A percentile compares a stretch with the other conserved stretches of the same genome.
Conservation (phyloP, 2,113 vertebrate species). For the Nyctibius bracteatus region DNA sequence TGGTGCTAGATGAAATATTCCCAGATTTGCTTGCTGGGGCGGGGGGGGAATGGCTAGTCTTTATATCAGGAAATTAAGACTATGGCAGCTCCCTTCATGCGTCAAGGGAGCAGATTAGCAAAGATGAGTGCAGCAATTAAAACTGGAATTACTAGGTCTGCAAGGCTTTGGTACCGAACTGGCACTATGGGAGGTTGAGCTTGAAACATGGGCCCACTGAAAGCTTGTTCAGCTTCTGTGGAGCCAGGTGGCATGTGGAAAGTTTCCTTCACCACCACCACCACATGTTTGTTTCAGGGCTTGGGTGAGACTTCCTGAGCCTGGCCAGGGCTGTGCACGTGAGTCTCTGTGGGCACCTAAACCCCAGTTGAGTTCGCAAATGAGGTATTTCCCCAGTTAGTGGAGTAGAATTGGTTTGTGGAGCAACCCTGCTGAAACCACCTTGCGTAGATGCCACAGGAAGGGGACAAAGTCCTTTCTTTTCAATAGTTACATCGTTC, state of each 20-base stretch:
- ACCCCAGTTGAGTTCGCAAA: background rate
- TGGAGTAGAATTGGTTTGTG: background rate
- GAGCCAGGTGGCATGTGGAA: background rate
- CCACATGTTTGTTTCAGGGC: background rate
- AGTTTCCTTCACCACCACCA: background rate
- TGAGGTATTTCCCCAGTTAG: background rate
- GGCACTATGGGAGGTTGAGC: background rate
- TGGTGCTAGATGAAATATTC: background rate
- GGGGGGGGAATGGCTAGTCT: background rate
- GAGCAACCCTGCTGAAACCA: background rate
- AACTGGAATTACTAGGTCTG: background rate
- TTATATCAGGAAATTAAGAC: background rate
- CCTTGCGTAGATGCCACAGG: background rate
- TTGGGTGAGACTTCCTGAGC: background rate
- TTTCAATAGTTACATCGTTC: background rate
- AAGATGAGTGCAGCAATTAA: background rate
- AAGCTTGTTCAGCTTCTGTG: background rate
- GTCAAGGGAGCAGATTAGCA: background rate
- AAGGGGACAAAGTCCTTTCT: background rate
- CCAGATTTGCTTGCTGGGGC: background rate
- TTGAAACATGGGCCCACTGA: background rate
- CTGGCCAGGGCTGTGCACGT: background rate
- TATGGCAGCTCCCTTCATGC: background rate
- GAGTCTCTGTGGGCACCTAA: background rate
- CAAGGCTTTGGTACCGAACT: background rate